Evolutionary conservation across 2,888 invertebrate species (phyloP).

Genomic region (Marronus borbonicus): DNA sequence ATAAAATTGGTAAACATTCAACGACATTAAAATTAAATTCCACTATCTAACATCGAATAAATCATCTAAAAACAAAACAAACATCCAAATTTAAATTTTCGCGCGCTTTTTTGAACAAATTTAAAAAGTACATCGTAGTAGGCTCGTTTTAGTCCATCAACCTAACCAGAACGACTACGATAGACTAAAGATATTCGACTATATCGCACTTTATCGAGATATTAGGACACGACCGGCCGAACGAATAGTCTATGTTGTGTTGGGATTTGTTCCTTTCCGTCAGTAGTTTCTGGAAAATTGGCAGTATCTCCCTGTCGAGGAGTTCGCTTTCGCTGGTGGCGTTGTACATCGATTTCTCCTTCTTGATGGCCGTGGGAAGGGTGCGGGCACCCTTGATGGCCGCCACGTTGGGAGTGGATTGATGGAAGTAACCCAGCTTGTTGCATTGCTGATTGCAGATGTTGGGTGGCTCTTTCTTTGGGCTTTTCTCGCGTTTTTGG

Average conservation of each 20-base stretch:
- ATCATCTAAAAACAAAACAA: neutral
- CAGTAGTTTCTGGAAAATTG: constrained; percentile 92
- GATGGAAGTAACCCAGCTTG: constrained; percentile 72
- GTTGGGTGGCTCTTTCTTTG: constrained; percentile 60
- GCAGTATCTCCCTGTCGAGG: constrained; percentile 86
- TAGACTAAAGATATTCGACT: constrained; percentile 86
- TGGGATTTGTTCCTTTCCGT: constrained; percentile 84
- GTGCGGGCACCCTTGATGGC: constrained; percentile 63
- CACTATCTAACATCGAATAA: constrained; percentile 9
- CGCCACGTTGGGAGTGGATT: constrained; percentile 77
- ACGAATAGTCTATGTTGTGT: constrained; percentile 79
- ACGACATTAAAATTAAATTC: neutral
- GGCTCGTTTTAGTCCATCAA: constrained; percentile 2
- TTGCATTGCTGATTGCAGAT: constrained; percentile 68
- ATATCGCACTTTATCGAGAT: constrained; percentile 97
- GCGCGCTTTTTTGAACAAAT: constrained; percentile 42
- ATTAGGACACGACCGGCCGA: constrained; percentile 92
- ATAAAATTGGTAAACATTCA: neutral
- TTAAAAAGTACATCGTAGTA: constrained; percentile 22
- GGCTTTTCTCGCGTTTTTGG: constrained; percentile 64
- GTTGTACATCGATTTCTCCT: constrained; percentile 73
- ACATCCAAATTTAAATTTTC: constrained; percentile 1
- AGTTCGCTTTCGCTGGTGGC: constrained; percentile 89
- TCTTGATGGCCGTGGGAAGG: constrained; percentile 58
- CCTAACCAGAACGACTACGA: neutral